A percentile compares a stretch with the other conserved stretches of the same genome.
These are phyloP conservation scores for Anarrhichthys ocellatus DNA, from an alignment of 2,113 vertebrate genomes.

Conservation along the genomic window DNA sequence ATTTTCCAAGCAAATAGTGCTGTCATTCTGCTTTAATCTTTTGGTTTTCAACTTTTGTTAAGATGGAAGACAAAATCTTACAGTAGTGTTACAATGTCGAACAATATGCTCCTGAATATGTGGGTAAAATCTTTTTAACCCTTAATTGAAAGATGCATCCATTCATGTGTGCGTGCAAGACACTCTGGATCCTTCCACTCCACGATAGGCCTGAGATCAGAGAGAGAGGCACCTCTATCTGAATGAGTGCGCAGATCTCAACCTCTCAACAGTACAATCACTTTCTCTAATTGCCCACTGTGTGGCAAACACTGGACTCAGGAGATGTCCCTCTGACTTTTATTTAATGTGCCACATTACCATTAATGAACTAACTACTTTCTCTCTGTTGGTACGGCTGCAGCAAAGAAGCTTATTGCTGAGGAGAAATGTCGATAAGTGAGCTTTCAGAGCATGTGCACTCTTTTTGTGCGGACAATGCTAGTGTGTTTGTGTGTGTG, in stretches of 20 bases:
- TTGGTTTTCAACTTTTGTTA: background rate
- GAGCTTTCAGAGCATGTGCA: constrained; percentile 61
- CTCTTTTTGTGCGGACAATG: constrained; percentile 54
- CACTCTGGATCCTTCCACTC: constrained; percentile 48
- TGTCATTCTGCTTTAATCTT: background rate
- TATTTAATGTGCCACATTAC: constrained; percentile 87
- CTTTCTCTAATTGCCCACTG: constrained; percentile 84
- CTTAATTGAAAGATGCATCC: constrained; percentile 34
- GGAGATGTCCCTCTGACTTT: constrained; percentile 85
- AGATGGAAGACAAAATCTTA: background rate
- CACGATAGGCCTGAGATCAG: constrained; percentile 53
- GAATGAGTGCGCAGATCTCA: constrained; percentile 78
- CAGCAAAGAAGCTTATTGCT: constrained; percentile 64
- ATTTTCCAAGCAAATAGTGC: constrained; percentile 38
- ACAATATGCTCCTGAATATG: background rate
- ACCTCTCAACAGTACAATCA: constrained; percentile 83
- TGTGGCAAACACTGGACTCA: constrained; percentile 78
- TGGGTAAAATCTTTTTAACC: constrained; percentile 15
- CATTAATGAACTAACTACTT: constrained; percentile 84
- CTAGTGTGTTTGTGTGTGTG: constrained; percentile 9
- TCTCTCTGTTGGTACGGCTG: constrained; percentile 66
- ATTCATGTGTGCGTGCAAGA: constrained; percentile 32
- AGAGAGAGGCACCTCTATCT: constrained; percentile 71
- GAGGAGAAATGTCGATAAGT: constrained; percentile 70
- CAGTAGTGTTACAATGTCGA: background rate